Evolutionary conservation across 2,113 vertebrate genomes (phyloP), one percentile per base, ranked within the genome.

Genomic region (Chloropsis cyanopogon): DNA sequence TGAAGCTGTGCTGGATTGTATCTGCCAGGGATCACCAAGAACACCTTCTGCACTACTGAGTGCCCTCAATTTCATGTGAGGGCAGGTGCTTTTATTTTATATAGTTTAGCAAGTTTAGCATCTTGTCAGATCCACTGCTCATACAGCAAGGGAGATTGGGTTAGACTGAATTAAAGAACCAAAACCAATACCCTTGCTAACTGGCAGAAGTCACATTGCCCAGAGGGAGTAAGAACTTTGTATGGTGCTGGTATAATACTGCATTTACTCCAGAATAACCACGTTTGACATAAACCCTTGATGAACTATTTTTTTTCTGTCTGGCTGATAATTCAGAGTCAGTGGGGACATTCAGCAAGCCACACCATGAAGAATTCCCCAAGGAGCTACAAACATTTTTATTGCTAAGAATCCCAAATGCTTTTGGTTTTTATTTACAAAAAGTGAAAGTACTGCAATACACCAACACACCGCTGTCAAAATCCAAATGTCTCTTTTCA

Each of bases 91-190:
- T 91, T 63, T 86, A 41, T 91, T 91, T 88, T 54, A 63, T 31
- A 56, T 6, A 63, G 41, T 64, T 91, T n/a, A 87, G 75, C 47
- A 50, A 75, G 52, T 86, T 88, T 76, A 63, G 50, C 83, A 63
- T 61, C 90, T 72, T 85, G 59, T 86, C 56, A 90, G 37, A 88
- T 78, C 35, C 20, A 44, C 31, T 54, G 35, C 35, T 90, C 35
- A 10, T 50, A 26, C n/a, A 71, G 68, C 11, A 69, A 44, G 28
- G 54, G 22, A 78, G 35, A 59, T 39, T 31, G 39, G 44, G 28
- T 76, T 39, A 76, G 59, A 22, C 12, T 82, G 85, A 89, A 95
- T 81, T 88, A 78, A 93, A 88, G 79, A 94, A 87, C 39, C 19
- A 70, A 90, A 94, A 50, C 26, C 23, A 92, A 64, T 17, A 47